Evolutionary conservation across 2,888 invertebrate species (phyloP).

Genomic region (Acleris emargana): DNA sequence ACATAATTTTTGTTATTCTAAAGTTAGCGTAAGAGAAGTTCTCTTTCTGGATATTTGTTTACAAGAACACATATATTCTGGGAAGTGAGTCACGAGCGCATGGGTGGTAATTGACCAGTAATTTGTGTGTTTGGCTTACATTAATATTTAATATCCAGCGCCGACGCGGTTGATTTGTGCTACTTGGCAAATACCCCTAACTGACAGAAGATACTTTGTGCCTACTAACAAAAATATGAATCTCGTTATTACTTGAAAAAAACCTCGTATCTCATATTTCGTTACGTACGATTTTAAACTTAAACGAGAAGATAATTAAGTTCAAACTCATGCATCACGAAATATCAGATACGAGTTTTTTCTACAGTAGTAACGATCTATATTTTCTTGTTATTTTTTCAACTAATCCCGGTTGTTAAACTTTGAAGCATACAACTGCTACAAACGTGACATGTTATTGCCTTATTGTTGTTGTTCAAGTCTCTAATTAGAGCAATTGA

Average conservation of each 20-base stretch:
- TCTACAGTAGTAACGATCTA: no score
- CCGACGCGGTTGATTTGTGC: slow-evolving; percentile 50
- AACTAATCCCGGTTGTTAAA: slow-evolving; percentile 7
- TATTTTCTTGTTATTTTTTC: no score
- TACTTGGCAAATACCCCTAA: slow-evolving; percentile 50
- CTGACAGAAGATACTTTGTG: slow-evolving; percentile 27
- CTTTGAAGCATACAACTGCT: slow-evolving; percentile 5
- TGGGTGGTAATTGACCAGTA: slow-evolving; percentile 34
- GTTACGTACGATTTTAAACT: no score
- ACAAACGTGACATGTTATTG: slow-evolving; percentile 6
- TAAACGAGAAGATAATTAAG: no score
- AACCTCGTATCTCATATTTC: no score
- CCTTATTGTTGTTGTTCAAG: slow-evolving; percentile 19
- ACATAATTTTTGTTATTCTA: slow-evolving; percentile 4
- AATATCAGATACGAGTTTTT: no score
- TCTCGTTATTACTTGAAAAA: no score
- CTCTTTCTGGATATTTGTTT: slow-evolving; percentile 33
- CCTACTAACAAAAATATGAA: not conserved
- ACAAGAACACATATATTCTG: slow-evolving; percentile 35
- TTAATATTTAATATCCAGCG: slow-evolving; percentile 41
- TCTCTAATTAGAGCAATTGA: slow-evolving; percentile 28
- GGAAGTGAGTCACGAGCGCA: slow-evolving; percentile 29
- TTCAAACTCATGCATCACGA: no score
- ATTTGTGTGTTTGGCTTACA: slow-evolving; percentile 49
- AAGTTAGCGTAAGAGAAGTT: slow-evolving; percentile 5